Evolutionary conservation across 2,797 vertebrate species (phyloP).

Genomic region (Linurgus olivaceus): DNA sequence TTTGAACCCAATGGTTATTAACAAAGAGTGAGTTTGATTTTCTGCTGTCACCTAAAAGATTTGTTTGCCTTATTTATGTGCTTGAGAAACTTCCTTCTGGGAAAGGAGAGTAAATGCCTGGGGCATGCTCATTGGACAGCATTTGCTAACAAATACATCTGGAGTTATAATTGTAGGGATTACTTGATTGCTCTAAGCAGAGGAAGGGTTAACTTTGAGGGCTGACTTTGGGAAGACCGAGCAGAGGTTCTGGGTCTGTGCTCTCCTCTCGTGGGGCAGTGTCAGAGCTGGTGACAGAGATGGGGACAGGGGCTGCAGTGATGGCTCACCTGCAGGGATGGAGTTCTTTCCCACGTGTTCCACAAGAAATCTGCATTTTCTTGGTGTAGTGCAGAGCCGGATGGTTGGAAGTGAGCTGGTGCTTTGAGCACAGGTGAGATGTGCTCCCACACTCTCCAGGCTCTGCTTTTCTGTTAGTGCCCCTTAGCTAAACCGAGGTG

Average conservation of each 20-base stretch:
- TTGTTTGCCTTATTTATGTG: neutral
- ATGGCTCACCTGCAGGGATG: neutral
- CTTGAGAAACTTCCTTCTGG: neutral
- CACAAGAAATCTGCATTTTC: neutral
- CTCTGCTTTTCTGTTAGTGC: neutral
- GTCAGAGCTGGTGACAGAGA: neutral
- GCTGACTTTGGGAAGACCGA: neutral
- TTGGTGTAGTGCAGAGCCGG: neutral
- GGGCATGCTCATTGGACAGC: neutral
- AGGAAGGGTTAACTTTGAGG: neutral
- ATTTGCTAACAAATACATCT: neutral
- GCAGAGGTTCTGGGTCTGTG: neutral
- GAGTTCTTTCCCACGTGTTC: neutral
- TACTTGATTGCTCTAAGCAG: neutral
- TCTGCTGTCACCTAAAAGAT: neutral
- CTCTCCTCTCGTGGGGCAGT: neutral
- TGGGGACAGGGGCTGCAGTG: neutral
- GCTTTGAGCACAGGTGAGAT: neutral
- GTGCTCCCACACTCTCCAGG: neutral
- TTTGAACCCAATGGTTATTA: neutral
- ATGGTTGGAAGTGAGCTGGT: neutral
- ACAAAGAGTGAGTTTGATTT: neutral
- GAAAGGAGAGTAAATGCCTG: neutral
- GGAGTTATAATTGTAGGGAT: neutral
- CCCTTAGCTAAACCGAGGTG: fast-evolving